Conservation (phyloP, 2,888 invertebrate species). For the Oligia latruncula region DNA sequence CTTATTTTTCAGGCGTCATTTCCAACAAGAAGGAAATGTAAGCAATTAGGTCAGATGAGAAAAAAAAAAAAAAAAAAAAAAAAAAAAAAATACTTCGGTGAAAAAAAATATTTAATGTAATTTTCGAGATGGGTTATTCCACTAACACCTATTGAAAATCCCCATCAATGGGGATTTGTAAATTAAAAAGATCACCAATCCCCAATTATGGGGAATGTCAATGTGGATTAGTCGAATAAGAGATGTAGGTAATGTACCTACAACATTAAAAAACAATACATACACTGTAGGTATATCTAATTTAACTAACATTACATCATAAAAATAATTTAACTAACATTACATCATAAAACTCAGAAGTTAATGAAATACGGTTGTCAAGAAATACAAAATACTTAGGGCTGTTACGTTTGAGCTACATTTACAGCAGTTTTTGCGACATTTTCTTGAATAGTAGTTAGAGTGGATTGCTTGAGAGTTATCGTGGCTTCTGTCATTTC, state of each 20-base stretch:
- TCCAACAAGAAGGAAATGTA: not conserved
- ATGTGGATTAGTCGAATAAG: not conserved
- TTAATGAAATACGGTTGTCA: not conserved
- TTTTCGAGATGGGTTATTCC: not conserved
- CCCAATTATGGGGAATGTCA: not conserved
- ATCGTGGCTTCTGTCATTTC: not conserved
- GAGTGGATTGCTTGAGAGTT: slow-evolving; percentile 5
- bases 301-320: not conserved
- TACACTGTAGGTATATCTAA: no score
- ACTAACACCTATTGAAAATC: not conserved
- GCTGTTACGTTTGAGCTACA: slow-evolving; percentile 2
- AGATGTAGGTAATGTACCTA: not conserved
- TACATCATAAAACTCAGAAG: not conserved
- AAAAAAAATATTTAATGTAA: not conserved
- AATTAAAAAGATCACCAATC: not conserved
- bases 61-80: no score
- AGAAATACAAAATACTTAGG: not conserved
- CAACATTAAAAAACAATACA: not conserved
- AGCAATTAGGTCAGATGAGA: no score
- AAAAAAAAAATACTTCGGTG: no score
- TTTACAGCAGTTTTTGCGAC: not conserved
- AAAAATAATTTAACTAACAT: not conserved
- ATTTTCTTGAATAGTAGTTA: slow-evolving; percentile 3
- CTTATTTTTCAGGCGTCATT: slow-evolving; percentile 5
- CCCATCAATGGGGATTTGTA: not conserved